Percentiles rank a stretch among this genome's conserved stretches.
Conservation (phyloP, 2,113 vertebrate genomes). For the Bos indicus region DNA sequence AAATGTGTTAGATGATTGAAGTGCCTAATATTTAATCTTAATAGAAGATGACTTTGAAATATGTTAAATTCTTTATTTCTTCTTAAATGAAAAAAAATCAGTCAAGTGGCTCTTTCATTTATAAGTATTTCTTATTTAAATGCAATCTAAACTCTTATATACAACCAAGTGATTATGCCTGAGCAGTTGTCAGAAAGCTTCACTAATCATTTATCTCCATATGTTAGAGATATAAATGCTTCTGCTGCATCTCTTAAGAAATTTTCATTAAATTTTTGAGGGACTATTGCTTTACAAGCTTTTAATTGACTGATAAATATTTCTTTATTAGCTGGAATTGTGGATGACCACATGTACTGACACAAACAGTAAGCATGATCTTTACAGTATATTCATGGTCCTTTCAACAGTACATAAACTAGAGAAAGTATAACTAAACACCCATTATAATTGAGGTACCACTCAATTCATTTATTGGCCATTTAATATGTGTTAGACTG, state of each 20-base stretch:
- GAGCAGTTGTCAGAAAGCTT: background rate
- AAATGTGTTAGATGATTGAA: background rate
- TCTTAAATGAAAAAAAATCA: background rate
- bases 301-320: background rate
- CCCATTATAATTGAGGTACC: background rate
- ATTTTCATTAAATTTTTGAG: conserved; percentile 4
- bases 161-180: background rate
- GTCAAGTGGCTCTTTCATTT: conserved; percentile 24
- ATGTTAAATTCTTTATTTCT: conserved; percentile 21
- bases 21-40: conserved; percentile 22
- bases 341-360: background rate
- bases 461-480: background rate
- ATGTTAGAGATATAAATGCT: background rate
- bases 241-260: background rate
- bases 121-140: conserved; percentile 37
- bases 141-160: conserved; percentile 14
- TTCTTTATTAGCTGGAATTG: background rate
- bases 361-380: background rate
- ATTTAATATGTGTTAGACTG: background rate
- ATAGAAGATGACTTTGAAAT: conserved; percentile 23
- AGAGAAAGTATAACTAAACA: background rate
- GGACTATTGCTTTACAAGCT: background rate
- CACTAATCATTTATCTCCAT: background rate
- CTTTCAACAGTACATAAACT: background rate
- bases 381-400: background rate